phyloP scores from a whole-genome alignment of 2,888 invertebrate genomes.

The Leucoptera coffeella region DNA sequence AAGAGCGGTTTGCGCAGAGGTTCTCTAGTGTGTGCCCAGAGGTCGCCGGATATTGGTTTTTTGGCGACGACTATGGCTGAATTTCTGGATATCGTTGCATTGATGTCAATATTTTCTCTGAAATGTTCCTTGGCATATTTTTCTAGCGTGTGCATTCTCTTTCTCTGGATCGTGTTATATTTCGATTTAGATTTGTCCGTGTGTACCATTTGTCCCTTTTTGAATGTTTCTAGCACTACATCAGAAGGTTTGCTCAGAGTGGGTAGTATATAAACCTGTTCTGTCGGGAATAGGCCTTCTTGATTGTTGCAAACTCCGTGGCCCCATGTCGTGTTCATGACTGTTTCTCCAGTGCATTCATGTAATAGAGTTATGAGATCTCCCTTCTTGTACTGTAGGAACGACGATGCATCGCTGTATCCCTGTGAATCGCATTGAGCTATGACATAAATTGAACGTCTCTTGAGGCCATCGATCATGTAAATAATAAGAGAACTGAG shows the following conservation, averaged over 20 bases:
- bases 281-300: slow-evolving; percentile 80
- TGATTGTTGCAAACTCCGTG: slow-evolving; percentile 64
- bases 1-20: slow-evolving; percentile 78
- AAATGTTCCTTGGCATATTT: slow-evolving; percentile 82
- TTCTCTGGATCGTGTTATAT: slow-evolving; percentile 54
- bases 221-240: slow-evolving; percentile 60
- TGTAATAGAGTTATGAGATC: slow-evolving; percentile 79
- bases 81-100: slow-evolving; percentile 54
- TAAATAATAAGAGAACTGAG: slow-evolving; percentile 76
- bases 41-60: slow-evolving; percentile 59
- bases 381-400: slow-evolving; percentile 60
- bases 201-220: slow-evolving; percentile 46
- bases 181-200: slow-evolving; percentile 30
- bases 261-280: slow-evolving; percentile 81
- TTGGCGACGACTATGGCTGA: slow-evolving; percentile 62
- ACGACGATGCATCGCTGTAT: slow-evolving; percentile 48
- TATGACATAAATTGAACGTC: slow-evolving; percentile 78
- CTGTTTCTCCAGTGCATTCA: slow-evolving; percentile 66
- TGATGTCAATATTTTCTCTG: slow-evolving; percentile 42
- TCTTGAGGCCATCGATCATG: slow-evolving; percentile 80
- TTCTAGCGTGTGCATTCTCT: slow-evolving; percentile 75
- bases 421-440: slow-evolving; percentile 59
- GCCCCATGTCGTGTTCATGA: slow-evolving; percentile 68
- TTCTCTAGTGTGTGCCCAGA: slow-evolving; percentile 79
- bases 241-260: slow-evolving; percentile 69